A percentile compares a stretch with the other conserved stretches of the same genome.
Conservation (phyloP, 2,113 vertebrate species). For the Platichthys stellatus region DNA sequence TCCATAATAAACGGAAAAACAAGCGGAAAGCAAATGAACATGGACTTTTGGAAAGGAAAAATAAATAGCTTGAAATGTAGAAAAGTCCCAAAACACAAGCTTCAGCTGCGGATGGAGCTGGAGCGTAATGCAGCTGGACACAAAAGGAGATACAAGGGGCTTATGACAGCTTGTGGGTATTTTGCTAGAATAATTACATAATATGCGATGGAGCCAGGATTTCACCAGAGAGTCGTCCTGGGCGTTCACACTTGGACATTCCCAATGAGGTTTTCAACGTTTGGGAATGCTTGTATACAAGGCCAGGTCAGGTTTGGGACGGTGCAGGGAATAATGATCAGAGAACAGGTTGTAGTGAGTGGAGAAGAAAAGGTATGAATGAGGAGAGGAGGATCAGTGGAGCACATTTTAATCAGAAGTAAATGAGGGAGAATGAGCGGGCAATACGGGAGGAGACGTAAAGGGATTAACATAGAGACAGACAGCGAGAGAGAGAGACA, state of each 20-base stretch:
- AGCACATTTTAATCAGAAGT: conserved; percentile 66
- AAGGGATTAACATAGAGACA: conserved; percentile 56
- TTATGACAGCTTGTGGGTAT: conserved; percentile 41
- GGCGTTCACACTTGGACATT: background rate
- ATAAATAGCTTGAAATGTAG: conserved; percentile 36
- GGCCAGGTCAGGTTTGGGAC: too few species aligned
- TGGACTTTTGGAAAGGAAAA: background rate
- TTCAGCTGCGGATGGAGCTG: conserved; percentile 13
- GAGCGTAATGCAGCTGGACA: conserved; percentile 19
- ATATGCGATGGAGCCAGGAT: conserved; percentile 10
- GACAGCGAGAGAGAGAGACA: conserved; percentile 7
- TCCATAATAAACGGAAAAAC: conserved; percentile 10
- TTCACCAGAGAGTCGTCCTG: background rate
- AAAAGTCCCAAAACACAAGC: conserved; percentile 17
- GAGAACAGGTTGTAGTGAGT: background rate
- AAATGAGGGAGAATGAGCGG: conserved; percentile 70
- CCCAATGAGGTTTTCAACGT: background rate
- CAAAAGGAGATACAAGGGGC: conserved; percentile 10
- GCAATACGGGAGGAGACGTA: conserved; percentile 59
- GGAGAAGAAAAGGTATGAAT: conserved; percentile 10
- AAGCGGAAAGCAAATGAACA: conserved; percentile 17
- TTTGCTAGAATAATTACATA: conserved; percentile 45
- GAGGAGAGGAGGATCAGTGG: conserved; percentile 42
- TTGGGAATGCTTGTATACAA: background rate
- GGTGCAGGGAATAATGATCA: background rate